Percentiles rank a stretch among this genome's conserved stretches.
Evolutionary conservation across 2,797 vertebrate genomes (phyloP).

Genomic region (Dryobates pubescens): DNA sequence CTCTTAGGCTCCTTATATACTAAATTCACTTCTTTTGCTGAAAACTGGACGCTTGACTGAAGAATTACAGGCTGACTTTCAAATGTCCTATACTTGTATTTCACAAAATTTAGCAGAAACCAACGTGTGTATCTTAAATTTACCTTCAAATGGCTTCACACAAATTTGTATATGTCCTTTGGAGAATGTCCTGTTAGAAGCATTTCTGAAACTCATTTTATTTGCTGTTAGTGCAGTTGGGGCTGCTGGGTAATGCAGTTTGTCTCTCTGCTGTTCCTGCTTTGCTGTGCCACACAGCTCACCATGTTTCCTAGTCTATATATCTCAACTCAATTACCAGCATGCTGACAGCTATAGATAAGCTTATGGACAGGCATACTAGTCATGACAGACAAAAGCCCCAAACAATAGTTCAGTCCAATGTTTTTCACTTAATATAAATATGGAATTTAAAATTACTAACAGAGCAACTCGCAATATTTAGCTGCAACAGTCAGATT

Average conservation of each 20-base stretch:
- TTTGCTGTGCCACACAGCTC: background rate
- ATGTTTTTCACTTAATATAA: background rate
- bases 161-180: background rate
- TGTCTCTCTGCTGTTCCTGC: background rate
- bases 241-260: background rate
- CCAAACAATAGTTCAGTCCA: background rate
- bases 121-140: background rate
- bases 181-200: background rate
- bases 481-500: background rate
- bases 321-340: conserved; percentile 16
- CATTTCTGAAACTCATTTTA: background rate
- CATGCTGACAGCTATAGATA: conserved; percentile 27
- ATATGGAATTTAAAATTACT: conserved; percentile 23
- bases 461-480: background rate
- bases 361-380: background rate
- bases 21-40: background rate
- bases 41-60: background rate
- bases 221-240: background rate
- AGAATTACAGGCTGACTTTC: background rate
- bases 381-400: conserved; percentile 27
- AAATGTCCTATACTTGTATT: background rate
- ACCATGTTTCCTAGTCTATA: rapidly evolving
- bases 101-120: background rate
- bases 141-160: background rate
- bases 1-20: background rate